Base-by-base conservation (phyloP, 2,888 invertebrate species). In the Xanthia icteritia region DNA sequence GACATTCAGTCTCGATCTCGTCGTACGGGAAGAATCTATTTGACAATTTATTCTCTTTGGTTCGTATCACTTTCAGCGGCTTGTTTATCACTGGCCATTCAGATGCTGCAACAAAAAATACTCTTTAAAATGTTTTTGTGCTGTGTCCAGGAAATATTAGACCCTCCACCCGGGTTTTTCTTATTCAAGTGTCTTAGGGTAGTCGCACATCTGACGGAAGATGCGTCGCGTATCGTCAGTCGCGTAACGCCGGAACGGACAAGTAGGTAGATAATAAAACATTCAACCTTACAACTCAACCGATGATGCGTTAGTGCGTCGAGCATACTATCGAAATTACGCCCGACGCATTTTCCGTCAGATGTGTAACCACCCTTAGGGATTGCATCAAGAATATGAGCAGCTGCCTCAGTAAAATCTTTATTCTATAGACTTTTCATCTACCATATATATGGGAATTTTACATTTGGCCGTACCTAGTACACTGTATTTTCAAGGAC, bases 1-100 rank as follows among this genome's bases (percentile, higher is more conserved):
- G 98, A 69, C 99, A 99, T 95, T 99, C 99, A 0, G 99, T 99
- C 97, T 99, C 99, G 85, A 99, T 99, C 94, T 99, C 99, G 91
- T 98, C 98, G 94, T 99, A 99, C 0, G 99, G 99, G 94, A 98
- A 99, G 96, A 99, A 99, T 87, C 99, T 97, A 95, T 99, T 99
- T n/a, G 99, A 99, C 71, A 99, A 96, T 93, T 98, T 98, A 95
- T 99, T 99, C 90, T 98, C 98, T 89, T 98, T 98, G 5, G 99
- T 99, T 93, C 98, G 98, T 85, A 99, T 98, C 68, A 99, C 98
- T 97, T 99, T 99, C 77, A 99, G 94, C 5, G 99, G 99, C 95
- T 99, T 99, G 81, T 97, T 97, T 82, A 99, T 98, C 91, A 98
- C 98, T 23, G 99, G 99, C 98, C 99, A 99, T 85, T 98, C 97